Percentiles rank a stretch among this genome's conserved stretches.
Evolutionary conservation across 2,113 vertebrate species (phyloP).

Genomic region (Rhipidura dahli): DNA sequence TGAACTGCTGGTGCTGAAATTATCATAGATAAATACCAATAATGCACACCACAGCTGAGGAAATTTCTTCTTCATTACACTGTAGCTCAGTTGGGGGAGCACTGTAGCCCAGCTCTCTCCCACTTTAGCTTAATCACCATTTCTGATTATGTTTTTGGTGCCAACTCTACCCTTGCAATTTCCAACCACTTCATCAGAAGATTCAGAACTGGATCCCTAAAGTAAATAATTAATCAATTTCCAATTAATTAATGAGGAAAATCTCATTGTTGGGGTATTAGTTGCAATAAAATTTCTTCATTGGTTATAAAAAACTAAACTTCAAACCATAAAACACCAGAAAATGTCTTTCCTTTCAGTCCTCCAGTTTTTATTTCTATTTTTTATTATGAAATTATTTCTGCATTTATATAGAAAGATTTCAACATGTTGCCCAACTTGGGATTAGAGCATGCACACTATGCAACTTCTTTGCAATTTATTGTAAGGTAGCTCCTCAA

Average conservation of each 20-base stretch:
- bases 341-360: not conserved
- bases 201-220: not conserved
- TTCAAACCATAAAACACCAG: not conserved
- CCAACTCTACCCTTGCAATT: not conserved
- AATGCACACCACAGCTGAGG: not conserved
- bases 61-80: not conserved
- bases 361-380: not conserved
- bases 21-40: not conserved
- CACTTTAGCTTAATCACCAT: not conserved
- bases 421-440: not conserved
- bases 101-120: too few relatives aligned
- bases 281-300: not conserved
- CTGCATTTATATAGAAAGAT: not conserved
- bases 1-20: not conserved
- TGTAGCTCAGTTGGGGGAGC: not conserved
- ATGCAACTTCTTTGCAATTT: not conserved
- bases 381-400: not conserved
- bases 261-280: not conserved
- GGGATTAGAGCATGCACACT: not conserved
- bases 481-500: not conserved
- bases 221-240: not conserved
- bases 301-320: not conserved
- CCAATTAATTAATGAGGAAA: not conserved
- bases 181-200: not conserved
- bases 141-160: not conserved